These are phyloP conservation scores for Recurvirostra avosetta DNA, from an alignment of 2,113 vertebrate genomes.

Conservation along the genomic window DNA sequence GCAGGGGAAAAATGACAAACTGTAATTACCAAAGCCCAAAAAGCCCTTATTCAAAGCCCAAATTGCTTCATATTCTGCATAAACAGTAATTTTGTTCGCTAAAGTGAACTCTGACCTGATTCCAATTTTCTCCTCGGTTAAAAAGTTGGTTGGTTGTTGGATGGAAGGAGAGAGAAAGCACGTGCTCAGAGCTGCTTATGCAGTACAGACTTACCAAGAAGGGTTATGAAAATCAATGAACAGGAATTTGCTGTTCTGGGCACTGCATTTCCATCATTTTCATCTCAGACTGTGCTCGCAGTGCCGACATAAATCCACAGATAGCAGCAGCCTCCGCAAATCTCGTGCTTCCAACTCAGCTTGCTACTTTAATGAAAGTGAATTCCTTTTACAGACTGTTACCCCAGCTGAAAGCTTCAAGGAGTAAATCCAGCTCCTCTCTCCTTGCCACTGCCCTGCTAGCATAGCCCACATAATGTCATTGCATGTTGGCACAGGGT, in stretches of 20 bases:
- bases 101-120: neutral
- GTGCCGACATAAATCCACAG: neutral
- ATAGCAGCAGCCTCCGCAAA: neutral
- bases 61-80: neutral
- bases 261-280: neutral
- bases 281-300: neutral
- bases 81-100: neutral
- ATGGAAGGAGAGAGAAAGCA: neutral
- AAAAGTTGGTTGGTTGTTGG: neutral
- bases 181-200: neutral
- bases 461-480: neutral
- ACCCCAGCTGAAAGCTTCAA: neutral
- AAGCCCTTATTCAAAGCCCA: neutral
- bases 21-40: neutral
- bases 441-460: neutral
- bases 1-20: neutral
- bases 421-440: neutral
- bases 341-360: neutral
- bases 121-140: neutral
- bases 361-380: neutral
- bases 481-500: neutral
- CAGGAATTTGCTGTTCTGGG: neutral
- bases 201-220: neutral
- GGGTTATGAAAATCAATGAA: neutral
- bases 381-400: neutral